Conservation (phyloP, 1,140 invertebrate genomes). For the Thalassaphorura encarpata region DNA sequence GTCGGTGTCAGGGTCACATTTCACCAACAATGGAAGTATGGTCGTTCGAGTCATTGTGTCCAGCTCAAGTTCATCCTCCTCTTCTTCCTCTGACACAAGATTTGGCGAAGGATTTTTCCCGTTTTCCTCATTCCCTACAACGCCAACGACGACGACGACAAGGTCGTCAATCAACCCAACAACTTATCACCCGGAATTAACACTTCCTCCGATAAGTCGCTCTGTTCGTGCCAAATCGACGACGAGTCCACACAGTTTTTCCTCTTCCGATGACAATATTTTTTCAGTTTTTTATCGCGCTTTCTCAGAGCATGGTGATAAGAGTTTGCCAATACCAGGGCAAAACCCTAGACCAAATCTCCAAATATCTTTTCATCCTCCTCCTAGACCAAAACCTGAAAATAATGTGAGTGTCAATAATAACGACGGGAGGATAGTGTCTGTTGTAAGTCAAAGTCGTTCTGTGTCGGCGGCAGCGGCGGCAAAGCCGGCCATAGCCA, state of each 20-base stretch:
- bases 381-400: slow-evolving; percentile 2
- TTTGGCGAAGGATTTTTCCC: background rate
- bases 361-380: too few species aligned
- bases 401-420: too few species aligned
- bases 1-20: background rate
- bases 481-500: background rate
- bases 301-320: slow-evolving; percentile 11
- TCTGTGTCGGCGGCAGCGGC: slow-evolving; percentile 11
- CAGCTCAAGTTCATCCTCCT: slow-evolving; percentile 10
- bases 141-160: background rate
- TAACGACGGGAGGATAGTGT: too few species aligned
- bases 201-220: background rate
- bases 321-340: background rate
- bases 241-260: slow-evolving; percentile 1
- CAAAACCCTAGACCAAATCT: background rate
- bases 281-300: slow-evolving; percentile 29
- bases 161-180: slow-evolving; percentile 3
- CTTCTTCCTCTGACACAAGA: background rate
- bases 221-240: background rate
- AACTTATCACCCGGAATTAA: slow-evolving; percentile 8
- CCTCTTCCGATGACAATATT: slow-evolving; percentile 17
- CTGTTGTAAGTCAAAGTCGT: slow-evolving; percentile 16
- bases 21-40: slow-evolving; percentile 18
- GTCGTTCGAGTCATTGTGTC: slow-evolving; percentile 24
- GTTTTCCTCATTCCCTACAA: slow-evolving; percentile 1